phyloP scores from a whole-genome alignment of 2,797 vertebrate genomes.

The Bovichtus variegatus region DNA sequence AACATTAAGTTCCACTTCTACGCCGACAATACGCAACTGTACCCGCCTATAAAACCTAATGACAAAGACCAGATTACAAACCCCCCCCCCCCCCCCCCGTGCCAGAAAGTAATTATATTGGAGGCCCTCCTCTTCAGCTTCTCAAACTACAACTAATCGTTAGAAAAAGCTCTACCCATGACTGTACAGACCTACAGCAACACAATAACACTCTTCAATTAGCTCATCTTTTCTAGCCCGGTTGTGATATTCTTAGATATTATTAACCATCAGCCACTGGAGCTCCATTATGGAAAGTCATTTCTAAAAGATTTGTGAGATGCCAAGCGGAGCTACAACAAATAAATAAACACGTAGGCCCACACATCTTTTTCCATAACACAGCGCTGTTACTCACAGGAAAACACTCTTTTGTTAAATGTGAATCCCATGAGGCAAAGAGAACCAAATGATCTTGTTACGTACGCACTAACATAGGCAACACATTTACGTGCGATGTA shows the following conservation, averaged over 20 bases:
- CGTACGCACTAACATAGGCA: neutral
- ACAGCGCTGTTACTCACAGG: conserved; percentile 22
- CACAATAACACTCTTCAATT: neutral
- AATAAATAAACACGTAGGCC: conserved; percentile 40
- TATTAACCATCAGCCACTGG: conserved; percentile 29
- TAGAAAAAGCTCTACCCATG: neutral
- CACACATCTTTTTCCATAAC: conserved; percentile 35
- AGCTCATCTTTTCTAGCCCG: neutral
- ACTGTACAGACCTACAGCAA: neutral
- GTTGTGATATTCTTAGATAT: conserved; percentile 27
- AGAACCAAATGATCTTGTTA: neutral
- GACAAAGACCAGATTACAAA: too few relatives aligned
- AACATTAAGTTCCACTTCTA: too few relatives aligned
- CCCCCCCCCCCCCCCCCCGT: too few relatives aligned
- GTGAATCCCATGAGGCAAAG: too few relatives aligned
- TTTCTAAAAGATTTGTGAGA: conserved; percentile 24
- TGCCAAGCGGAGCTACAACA: conserved; percentile 36
- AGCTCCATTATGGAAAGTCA: conserved; percentile 14
- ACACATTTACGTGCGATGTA: neutral
- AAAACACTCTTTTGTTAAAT: neutral
- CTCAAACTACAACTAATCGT: neutral
- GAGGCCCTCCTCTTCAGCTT: neutral
- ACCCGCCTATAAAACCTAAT: too few relatives aligned
- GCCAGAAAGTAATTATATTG: too few relatives aligned
- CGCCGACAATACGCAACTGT: too few relatives aligned